These are phyloP conservation scores for Drosophila affinis DNA, from an alignment of 2,888 invertebrate genomes.

Conservation along the genomic window DNA sequence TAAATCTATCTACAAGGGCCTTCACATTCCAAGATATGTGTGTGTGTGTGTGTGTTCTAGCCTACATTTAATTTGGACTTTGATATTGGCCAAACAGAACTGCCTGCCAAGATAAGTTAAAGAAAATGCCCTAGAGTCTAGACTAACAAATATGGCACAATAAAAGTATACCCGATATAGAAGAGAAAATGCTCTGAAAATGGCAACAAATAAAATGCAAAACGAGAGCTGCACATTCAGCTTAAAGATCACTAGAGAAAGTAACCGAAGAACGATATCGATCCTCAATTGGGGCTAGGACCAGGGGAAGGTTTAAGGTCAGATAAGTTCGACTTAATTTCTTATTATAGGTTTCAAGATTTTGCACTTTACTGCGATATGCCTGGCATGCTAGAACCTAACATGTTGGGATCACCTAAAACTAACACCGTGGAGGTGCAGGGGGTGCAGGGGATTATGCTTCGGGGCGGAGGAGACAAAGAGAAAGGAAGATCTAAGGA, in stretches of 20 bases:
- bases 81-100: constrained; percentile 30
- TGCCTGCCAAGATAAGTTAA: not conserved
- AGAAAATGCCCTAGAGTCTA: constrained; percentile 31
- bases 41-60: constrained; percentile 14
- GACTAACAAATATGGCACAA: constrained; percentile 30
- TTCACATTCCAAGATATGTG: constrained; percentile 9
- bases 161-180: constrained; percentile 8
- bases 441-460: constrained; percentile 59
- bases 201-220: constrained; percentile 22
- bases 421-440: constrained; percentile 43
- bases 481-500: not conserved
- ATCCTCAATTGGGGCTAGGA: not conserved
- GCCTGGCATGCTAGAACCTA: constrained; percentile 52
- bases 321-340: constrained; percentile 6
- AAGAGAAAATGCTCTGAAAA: constrained; percentile 24
- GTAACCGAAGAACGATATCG: not conserved
- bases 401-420: constrained; percentile 7
- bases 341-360: constrained; percentile 13
- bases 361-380: constrained; percentile 48
- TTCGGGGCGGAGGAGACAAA: constrained; percentile 44
- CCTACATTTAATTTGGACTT: constrained; percentile 24
- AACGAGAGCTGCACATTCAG: constrained; percentile 35
- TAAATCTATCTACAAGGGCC: constrained; percentile 4
- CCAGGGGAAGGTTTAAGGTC: constrained; percentile 1
- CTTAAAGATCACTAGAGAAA: constrained; percentile 5